These are phyloP conservation scores for Pyrrhia umbra DNA, from an alignment of 2,888 invertebrate species.

Conservation along the genomic window DNA sequence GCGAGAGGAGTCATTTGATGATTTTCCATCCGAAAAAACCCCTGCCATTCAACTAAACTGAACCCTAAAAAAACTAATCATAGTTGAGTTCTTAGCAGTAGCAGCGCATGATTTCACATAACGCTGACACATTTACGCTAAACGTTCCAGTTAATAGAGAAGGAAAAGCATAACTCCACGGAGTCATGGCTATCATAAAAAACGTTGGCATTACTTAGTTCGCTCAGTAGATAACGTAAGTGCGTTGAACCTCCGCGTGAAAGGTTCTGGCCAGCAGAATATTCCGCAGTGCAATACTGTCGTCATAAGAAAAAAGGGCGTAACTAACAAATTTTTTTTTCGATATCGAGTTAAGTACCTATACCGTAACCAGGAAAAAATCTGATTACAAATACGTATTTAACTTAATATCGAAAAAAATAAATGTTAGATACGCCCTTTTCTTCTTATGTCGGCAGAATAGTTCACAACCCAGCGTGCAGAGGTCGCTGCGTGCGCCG, in stretches of 20 bases:
- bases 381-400: too few relatives aligned
- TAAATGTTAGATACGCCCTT: too few relatives aligned
- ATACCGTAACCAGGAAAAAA: too few relatives aligned
- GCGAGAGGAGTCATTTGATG: too few relatives aligned
- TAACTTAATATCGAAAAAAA: too few relatives aligned
- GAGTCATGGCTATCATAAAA: slow-evolving; percentile 38
- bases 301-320: too few relatives aligned
- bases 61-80: background rate
- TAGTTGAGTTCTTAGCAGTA: slow-evolving; percentile 23
- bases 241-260: slow-evolving; percentile 58
- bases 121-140: slow-evolving; percentile 44
- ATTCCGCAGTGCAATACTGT: slow-evolving; percentile 49
- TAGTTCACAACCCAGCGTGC: slow-evolving; percentile 59
- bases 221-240: slow-evolving; percentile 53
- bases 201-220: slow-evolving; percentile 51
- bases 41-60: background rate
- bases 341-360: too few relatives aligned
- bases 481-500: slow-evolving; percentile 62
- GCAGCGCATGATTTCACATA: slow-evolving; percentile 14
- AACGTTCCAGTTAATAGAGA: slow-evolving; percentile 37
- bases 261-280: slow-evolving; percentile 49
- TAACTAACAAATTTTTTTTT: too few relatives aligned
- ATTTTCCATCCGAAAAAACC: too few relatives aligned
- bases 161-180: slow-evolving; percentile 45
- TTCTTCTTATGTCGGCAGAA: too few relatives aligned